Conservation (phyloP, 2,888 invertebrate species). For the Omphaloscelis lunosa region DNA sequence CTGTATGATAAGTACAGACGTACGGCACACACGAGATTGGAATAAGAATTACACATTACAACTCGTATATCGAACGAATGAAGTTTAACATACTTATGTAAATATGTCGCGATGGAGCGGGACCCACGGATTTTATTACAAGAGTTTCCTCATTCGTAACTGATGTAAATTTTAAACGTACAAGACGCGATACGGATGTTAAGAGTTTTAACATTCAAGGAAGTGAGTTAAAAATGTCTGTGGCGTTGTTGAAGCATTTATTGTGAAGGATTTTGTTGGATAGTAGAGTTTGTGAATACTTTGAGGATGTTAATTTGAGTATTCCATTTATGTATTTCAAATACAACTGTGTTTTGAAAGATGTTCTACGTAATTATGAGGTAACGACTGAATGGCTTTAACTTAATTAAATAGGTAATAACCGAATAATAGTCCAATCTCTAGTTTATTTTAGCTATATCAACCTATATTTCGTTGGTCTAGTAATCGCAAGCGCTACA, state of each 20-base stretch:
- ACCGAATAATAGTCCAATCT: background rate
- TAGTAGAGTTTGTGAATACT: constrained; percentile 17
- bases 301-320: constrained; percentile 4
- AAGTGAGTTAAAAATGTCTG: constrained; percentile 58
- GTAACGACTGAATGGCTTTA: background rate
- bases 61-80: constrained; percentile 64
- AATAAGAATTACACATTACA: constrained; percentile 67
- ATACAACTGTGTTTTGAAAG: background rate
- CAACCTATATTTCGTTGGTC: no score
- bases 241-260: constrained; percentile 22
- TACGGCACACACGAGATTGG: constrained; percentile 58
- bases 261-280: constrained; percentile 32
- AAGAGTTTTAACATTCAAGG: constrained; percentile 56
- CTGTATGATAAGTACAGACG: constrained; percentile 60
- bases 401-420: background rate
- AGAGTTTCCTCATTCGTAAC: constrained; percentile 57
- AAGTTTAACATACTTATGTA: constrained; percentile 65
- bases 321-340: background rate
- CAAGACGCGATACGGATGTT: constrained; percentile 57
- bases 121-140: constrained; percentile 61
- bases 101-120: constrained; percentile 64
- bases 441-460: no score
- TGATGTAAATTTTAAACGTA: constrained; percentile 67
- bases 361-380: background rate
- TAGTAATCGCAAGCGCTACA: no score